These are phyloP conservation scores for Acanthococcus lagerstroemiae DNA, from an alignment of 2,888 invertebrate genomes.

Conservation along the genomic window DNA sequence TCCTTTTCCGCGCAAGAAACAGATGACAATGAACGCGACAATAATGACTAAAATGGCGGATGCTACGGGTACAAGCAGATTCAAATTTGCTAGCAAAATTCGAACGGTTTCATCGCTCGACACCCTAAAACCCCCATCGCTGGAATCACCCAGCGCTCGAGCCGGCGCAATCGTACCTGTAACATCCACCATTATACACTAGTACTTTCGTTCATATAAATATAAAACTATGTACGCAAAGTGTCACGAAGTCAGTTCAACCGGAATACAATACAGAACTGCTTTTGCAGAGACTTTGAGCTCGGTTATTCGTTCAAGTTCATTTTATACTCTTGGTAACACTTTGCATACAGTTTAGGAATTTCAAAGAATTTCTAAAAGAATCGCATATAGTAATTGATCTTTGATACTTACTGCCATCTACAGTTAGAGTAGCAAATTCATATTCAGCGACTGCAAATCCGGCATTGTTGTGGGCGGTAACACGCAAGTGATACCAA, in stretches of 20 bases:
- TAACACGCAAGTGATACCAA: conserved; percentile 85
- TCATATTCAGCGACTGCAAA: conserved; percentile 91
- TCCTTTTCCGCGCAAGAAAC: conserved; percentile 77
- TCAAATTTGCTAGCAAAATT: conserved; percentile 79
- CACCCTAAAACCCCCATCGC: conserved; percentile 43
- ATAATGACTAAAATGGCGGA: conserved; percentile 85
- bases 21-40: conserved; percentile 85
- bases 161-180: conserved; percentile 91
- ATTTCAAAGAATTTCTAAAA: no score
- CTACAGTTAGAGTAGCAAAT: conserved; percentile 86
- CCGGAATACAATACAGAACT: not conserved
- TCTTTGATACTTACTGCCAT: conserved; percentile 65
- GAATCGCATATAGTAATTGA: not conserved
- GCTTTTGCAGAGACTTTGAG: not conserved
- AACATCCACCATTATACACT: conserved; percentile 45
- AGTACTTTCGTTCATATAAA: no score
- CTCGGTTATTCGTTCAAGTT: no score
- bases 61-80: conserved; percentile 86
- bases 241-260: not conserved
- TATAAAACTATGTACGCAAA: not conserved
- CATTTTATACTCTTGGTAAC: no score
- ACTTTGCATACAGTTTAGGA: no score
- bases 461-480: conserved; percentile 90
- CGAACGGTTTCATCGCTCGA: conserved; percentile 68
- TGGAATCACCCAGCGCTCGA: conserved; percentile 63